Base-by-base conservation (phyloP, 2,113 vertebrate species). In the Bos javanicus region DNA sequence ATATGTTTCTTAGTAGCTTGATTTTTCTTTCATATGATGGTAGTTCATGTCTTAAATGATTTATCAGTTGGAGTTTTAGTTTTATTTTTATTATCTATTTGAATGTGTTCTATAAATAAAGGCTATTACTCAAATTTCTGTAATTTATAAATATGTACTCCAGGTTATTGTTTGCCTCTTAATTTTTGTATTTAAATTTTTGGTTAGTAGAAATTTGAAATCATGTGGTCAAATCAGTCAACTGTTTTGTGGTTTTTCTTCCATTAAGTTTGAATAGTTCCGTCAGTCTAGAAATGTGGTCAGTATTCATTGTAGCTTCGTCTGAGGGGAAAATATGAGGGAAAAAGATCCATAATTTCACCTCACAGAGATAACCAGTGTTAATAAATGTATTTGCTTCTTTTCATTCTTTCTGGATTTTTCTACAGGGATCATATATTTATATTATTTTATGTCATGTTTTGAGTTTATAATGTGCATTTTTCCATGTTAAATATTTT, bases 91-190 rank as follows among this genome's bases (percentile, higher is more conserved):
- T 56, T 90, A 67, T 54, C 46, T 62, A 25, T 93, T 95, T 93
- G 54, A 96, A 46, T 95, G 54, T 94, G 43, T 94, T 97, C 13
- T 83, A 30, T 95, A 81, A 78, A 64, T 64, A 84, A 95, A 93
- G 7, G 62, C 36, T 92, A 12, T 84, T 93, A 91, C 7, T 71
- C 67, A 95, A 21, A 92, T 89, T 93, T 62, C 33, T 98, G 36
- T 80, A 95, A 36, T 59, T 86, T 85, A 43, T 67, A 83, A 90
- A 67, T 93, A 80, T 28, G 74, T 95, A 78, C 14, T 85, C 52
- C 12, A 59, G 13, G 25, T 86, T 98, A 91, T 71, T 93, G 33
- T 95, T 95, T 96, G 59, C 60, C 43, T 90, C 93, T 90, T 92
- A 30, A 59, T 87, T 90, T 90, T 78, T 64, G n/a, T 86, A 92